These are phyloP conservation scores for Caerostris darwini DNA, from an alignment of 1,140 invertebrate genomes.

Conservation along the genomic window DNA sequence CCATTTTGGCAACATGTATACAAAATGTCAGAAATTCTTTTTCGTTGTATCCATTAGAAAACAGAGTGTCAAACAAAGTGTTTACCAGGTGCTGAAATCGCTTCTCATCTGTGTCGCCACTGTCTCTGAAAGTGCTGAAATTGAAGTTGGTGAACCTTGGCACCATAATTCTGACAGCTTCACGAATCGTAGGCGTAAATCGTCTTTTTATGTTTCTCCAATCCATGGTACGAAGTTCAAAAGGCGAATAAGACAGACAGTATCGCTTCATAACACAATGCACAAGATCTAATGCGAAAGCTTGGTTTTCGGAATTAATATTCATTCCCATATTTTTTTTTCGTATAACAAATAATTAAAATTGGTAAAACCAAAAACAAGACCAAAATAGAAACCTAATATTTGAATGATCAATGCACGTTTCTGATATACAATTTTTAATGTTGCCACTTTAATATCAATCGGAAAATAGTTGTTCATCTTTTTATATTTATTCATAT, in stretches of 20 bases:
- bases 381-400: not conserved
- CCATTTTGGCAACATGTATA: conserved; percentile 22
- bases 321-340: not conserved
- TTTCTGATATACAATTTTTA: not conserved
- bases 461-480: not conserved
- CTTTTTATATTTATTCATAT: no score
- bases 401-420: not conserved
- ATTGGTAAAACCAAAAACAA: not conserved
- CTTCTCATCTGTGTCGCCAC: conserved; percentile 16
- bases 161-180: conserved; percentile 27
- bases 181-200: not conserved
- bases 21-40: not conserved
- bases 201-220: not conserved
- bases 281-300: conserved; percentile 28
- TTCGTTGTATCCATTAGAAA: conserved; percentile 13
- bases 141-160: conserved; percentile 44
- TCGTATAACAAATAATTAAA: not conserved
- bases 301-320: not conserved
- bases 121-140: conserved; percentile 15
- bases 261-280: conserved; percentile 4
- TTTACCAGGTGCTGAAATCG: not conserved
- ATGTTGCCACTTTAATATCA: not conserved
- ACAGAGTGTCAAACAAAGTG: not conserved
- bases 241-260: not conserved
- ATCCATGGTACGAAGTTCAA: not conserved